A percentile compares a stretch with the other conserved stretches of the same genome.
phyloP scores from a whole-genome alignment of 2,797 vertebrate species.

The Artibeus jamaicensis region DNA sequence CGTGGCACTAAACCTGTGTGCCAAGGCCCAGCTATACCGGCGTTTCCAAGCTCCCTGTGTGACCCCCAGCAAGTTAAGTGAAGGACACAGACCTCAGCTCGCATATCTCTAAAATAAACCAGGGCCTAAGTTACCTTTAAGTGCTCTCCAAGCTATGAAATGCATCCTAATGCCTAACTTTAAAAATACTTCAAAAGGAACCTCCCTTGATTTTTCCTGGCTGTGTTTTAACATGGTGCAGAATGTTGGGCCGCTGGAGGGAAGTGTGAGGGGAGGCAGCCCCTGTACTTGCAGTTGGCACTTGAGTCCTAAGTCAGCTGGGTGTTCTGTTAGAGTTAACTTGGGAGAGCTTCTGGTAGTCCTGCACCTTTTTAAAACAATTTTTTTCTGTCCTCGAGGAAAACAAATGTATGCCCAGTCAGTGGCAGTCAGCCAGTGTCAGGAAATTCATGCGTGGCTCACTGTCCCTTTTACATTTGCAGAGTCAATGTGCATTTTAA shows the following conservation, averaged over 20 bases:
- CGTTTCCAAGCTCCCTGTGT: not conserved
- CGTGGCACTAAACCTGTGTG: too few relatives aligned
- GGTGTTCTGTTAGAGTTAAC: not conserved
- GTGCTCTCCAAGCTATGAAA: not conserved
- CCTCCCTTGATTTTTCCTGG: not conserved
- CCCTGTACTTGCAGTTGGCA: not conserved
- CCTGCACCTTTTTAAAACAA: not conserved
- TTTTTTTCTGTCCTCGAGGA: not conserved
- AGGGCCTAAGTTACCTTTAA: not conserved
- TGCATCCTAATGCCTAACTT: not conserved
- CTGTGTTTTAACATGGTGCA: not conserved
- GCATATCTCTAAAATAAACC: not conserved
- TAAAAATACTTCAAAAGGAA: not conserved
- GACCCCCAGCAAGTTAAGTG: not conserved
- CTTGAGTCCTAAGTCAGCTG: not conserved
- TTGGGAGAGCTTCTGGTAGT: not conserved
- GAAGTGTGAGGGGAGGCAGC: not conserved
- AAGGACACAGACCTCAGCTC: not conserved
- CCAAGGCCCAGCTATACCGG: not conserved
- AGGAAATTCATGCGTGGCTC: constrained; percentile 69
- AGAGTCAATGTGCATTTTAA: constrained; percentile 73
- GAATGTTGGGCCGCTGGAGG: not conserved
- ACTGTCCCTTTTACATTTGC: constrained; percentile 59
- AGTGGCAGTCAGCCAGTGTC: constrained; percentile 62
- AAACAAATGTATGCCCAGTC: constrained; percentile 54